These are phyloP conservation scores for Sminthopsis crassicaudata DNA, from an alignment of 2,113 vertebrate species.

Conservation along the genomic window DNA sequence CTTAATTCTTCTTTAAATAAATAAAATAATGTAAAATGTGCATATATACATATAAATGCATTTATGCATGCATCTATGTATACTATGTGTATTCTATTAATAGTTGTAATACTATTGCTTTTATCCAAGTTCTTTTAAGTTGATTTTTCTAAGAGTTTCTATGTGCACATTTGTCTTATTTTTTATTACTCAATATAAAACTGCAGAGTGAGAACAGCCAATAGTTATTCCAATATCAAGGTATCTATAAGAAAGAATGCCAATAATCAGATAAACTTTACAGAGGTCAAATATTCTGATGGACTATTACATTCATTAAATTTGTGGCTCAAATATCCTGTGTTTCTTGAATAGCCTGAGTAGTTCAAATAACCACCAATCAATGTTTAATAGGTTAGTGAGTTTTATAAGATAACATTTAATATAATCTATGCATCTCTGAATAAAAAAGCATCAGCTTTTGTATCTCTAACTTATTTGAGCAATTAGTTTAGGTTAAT, in stretches of 20 bases:
- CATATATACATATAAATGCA: neutral
- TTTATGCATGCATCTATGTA: neutral
- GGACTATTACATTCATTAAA: neutral
- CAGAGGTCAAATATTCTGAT: conserved; percentile 13
- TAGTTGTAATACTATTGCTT: neutral
- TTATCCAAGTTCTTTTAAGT: conserved; percentile 28
- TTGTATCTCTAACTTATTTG: neutral
- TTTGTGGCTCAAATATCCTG: neutral
- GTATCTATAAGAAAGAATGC: conserved; percentile 10
- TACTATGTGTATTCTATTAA: neutral
- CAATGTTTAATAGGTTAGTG: neutral
- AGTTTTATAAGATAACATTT: neutral
- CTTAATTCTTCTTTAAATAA: neutral
- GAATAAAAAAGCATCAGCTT: neutral
- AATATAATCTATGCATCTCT: neutral
- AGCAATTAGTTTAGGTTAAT: neutral
- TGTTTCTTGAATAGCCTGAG: neutral
- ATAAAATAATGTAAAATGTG: neutral
- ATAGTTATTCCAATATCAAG: conserved; percentile 15
- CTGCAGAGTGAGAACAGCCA: neutral
- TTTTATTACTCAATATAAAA: neutral
- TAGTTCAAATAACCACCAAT: neutral
- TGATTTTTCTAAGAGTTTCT: neutral
- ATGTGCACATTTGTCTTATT: conserved; percentile 16
- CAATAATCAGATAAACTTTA: neutral